Evolutionary conservation across 1,140 invertebrate species (phyloP).

Genomic region (Mercenaria mercenaria): DNA sequence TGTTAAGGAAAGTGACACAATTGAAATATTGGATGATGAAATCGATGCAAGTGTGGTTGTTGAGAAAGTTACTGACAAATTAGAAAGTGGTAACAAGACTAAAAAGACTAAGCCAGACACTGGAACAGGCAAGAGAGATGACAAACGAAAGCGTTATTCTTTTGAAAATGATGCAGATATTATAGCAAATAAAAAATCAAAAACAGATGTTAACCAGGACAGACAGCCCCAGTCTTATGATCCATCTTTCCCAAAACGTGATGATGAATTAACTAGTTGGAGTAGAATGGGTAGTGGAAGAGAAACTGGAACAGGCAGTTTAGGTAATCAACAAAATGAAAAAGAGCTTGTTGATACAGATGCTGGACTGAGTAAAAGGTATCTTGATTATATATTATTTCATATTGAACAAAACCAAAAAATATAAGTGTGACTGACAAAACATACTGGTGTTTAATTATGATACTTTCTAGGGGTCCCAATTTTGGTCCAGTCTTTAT

Average conservation of each 20-base stretch:
- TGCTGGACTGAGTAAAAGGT: not conserved
- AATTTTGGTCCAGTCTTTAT: no score
- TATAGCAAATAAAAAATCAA: not conserved
- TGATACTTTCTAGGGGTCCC: no score
- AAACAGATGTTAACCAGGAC: not conserved
- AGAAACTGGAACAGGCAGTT: not conserved
- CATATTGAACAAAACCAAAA: not conserved
- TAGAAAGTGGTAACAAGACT: not conserved
- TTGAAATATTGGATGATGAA: constrained; percentile 30
- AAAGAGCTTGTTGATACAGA: not conserved
- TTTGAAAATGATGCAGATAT: not conserved
- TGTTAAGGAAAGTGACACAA: not conserved
- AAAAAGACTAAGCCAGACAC: not conserved
- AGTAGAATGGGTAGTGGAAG: not conserved
- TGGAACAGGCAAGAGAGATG: not conserved
- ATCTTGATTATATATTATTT: not conserved
- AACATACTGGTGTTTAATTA: no score
- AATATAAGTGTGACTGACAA: no score
- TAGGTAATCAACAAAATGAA: not conserved
- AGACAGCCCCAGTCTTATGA: not conserved
- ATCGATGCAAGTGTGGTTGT: not conserved
- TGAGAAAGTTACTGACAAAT: not conserved
- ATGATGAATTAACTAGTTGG: not conserved
- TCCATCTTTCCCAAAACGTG: not conserved
- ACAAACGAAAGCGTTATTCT: not conserved